Conservation (phyloP, 2,113 vertebrate genomes). For the Callopanchax toddi region DNA sequence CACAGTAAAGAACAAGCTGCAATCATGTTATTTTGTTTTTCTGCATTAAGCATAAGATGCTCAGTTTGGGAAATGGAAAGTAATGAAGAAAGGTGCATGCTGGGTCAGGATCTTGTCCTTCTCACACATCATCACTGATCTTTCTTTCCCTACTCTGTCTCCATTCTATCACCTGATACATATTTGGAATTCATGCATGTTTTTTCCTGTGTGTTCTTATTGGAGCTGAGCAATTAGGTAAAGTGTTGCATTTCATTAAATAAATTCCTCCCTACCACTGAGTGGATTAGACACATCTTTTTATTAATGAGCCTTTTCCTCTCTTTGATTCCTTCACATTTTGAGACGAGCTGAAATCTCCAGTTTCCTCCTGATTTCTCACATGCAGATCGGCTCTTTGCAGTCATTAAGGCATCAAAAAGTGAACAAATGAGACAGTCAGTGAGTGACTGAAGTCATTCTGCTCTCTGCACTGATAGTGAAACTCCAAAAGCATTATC, state of each 20-base stretch:
- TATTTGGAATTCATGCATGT: conserved; percentile 65
- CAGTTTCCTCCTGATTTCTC: conserved; percentile 54
- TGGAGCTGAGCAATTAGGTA: conserved; percentile 65
- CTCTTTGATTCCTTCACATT: conserved; percentile 66
- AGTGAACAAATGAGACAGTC: conserved; percentile 42
- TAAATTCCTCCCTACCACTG: conserved; percentile 33
- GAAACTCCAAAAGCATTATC: conserved; percentile 65
- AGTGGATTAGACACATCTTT: conserved; percentile 62
- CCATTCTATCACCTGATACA: conserved; percentile 64
- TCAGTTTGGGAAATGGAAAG: conserved; percentile 64
- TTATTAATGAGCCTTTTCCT: conserved; percentile 70
- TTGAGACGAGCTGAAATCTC: conserved; percentile 58
- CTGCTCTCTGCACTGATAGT: conserved; percentile 33
- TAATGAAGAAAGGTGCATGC: conserved; percentile 68
- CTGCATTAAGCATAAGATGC: conserved; percentile 57
- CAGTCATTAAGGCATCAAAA: conserved; percentile 52
- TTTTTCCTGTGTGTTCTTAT: conserved; percentile 46
- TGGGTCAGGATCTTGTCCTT: conserved; percentile 64
- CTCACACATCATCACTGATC: conserved; percentile 67
- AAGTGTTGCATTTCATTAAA: conserved; percentile 75
- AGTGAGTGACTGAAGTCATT: conserved; percentile 61
- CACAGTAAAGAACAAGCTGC: conserved; percentile 28
- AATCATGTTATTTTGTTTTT: conserved; percentile 51
- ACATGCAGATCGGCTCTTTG: conserved; percentile 35
- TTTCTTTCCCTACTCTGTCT: no score